phyloP scores from a whole-genome alignment of 92 coral and sea anemone genomes.

The Siderastrea radians region DNA sequence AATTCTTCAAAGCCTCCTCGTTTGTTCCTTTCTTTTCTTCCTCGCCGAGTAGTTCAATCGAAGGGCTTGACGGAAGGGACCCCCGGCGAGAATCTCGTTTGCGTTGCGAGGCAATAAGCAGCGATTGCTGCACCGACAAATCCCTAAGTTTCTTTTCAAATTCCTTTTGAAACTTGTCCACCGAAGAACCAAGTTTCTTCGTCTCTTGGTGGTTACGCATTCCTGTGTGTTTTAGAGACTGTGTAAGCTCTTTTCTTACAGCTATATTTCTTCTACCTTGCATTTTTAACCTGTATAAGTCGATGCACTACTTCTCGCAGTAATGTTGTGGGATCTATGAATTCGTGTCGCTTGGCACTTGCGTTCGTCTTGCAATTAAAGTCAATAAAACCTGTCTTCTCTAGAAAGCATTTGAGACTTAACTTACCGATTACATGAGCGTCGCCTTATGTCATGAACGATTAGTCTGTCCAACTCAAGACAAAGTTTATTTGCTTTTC shows the following conservation, averaged over 20 bases:
- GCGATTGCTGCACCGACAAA: constrained; percentile 36
- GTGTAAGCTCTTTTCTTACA: constrained; percentile 13
- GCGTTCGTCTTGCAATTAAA: not conserved
- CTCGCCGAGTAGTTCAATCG: not conserved
- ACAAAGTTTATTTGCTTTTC: constrained; percentile 29
- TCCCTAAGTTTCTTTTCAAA: constrained; percentile 33
- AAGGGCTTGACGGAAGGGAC: constrained; percentile 17
- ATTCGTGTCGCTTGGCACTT: not conserved
- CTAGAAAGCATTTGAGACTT: not conserved
- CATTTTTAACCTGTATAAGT: not conserved
- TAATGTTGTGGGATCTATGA: no score
- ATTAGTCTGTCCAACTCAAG: constrained; percentile 16
- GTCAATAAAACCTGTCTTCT: not conserved
- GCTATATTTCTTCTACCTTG: constrained; percentile 5
- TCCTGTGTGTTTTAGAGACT: constrained; percentile 23
- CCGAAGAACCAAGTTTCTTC: constrained; percentile 38
- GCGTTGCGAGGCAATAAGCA: constrained; percentile 28
- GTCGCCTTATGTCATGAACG: not conserved
- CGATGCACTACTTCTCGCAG: not conserved
- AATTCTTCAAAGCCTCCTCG: not conserved
- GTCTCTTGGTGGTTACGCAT: constrained; percentile 36
- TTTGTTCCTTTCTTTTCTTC: not conserved
- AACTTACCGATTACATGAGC: not conserved
- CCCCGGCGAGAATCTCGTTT: constrained; percentile 40
- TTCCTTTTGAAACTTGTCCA: constrained; percentile 46